phyloP scores from a whole-genome alignment of 2,113 vertebrate genomes.

The Istiophorus platypterus region DNA sequence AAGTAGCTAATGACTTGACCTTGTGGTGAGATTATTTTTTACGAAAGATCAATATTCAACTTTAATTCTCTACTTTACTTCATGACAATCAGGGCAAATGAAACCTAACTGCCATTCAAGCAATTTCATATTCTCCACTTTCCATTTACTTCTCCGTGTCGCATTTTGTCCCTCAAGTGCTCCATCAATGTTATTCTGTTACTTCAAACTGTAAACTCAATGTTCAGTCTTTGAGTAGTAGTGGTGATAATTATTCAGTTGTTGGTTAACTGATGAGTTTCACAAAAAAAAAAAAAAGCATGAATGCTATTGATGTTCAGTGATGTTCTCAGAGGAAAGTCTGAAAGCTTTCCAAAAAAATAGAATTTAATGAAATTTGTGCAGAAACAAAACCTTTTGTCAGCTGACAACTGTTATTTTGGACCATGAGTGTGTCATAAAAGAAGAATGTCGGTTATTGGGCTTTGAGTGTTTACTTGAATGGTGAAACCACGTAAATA shows the following conservation, averaged over 20 bases:
- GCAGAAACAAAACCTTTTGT: slow-evolving; percentile 17
- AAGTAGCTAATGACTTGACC: not conserved
- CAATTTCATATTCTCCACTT: not conserved
- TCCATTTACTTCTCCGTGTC: slow-evolving; percentile 19
- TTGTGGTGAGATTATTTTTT: slow-evolving; percentile 3
- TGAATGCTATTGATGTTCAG: slow-evolving; percentile 25
- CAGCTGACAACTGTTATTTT: slow-evolving; percentile 34
- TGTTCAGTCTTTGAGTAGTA: slow-evolving; percentile 13
- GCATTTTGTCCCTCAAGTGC: slow-evolving; percentile 1
- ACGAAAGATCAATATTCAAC: not conserved
- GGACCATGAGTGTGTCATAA: slow-evolving; percentile 14
- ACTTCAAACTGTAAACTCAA: slow-evolving; percentile 23
- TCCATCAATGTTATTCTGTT: slow-evolving; percentile 6
- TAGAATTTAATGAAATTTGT: not conserved
- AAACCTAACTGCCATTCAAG: slow-evolving; percentile 9
- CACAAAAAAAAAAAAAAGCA: not conserved
- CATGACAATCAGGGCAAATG: not conserved
- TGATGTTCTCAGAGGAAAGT: slow-evolving; percentile 39
- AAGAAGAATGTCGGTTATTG: slow-evolving; percentile 3
- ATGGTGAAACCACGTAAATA: slow-evolving; percentile 39
- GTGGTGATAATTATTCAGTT: slow-evolving; percentile 23
- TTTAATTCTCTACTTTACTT: not conserved
- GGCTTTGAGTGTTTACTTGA: slow-evolving; percentile 36
- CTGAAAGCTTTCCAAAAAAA: not conserved
- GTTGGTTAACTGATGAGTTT: slow-evolving; percentile 36